These are phyloP conservation scores for Anolis carolinensis DNA, from an alignment of 2,113 vertebrate genomes.

Conservation along the genomic window DNA sequence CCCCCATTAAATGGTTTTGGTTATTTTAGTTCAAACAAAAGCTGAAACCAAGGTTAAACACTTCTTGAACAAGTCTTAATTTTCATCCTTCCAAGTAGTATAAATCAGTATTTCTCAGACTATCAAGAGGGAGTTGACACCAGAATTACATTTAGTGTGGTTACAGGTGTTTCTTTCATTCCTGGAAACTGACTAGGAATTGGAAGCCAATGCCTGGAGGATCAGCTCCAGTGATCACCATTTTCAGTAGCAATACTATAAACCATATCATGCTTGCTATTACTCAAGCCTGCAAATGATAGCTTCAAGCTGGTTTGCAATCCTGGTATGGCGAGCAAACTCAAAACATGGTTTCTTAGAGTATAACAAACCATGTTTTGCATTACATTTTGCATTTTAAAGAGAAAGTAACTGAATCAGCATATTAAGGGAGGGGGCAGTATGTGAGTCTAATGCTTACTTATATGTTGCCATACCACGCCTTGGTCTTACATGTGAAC, in stretches of 20 bases:
- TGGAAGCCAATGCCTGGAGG: no score
- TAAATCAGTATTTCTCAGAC: no score
- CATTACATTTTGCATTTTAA: neutral
- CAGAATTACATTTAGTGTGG: no score
- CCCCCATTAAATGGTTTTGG: constrained; percentile 3
- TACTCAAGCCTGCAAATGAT: neutral
- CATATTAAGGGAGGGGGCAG: neutral
- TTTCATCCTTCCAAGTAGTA: neutral
- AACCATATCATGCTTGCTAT: neutral
- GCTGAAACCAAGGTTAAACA: neutral
- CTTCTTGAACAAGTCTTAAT: neutral
- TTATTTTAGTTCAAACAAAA: neutral
- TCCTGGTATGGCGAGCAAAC: neutral
- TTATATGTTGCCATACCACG: neutral
- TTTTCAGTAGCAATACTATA: neutral
- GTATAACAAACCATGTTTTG: neutral
- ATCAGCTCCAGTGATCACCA: no score
- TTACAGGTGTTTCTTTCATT: no score
- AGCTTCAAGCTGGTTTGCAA: neutral
- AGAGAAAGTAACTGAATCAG: neutral
- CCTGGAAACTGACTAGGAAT: no score
- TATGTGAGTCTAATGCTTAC: neutral
- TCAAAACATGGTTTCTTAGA: neutral
- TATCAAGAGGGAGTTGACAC: no score
- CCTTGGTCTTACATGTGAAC: neutral